Evolutionary conservation across 37 sponge, comb jelly and placozoan species (phyloP), one percentile per base, ranked within the genome.

Genomic region (Cliona cf. orientalis): DNA sequence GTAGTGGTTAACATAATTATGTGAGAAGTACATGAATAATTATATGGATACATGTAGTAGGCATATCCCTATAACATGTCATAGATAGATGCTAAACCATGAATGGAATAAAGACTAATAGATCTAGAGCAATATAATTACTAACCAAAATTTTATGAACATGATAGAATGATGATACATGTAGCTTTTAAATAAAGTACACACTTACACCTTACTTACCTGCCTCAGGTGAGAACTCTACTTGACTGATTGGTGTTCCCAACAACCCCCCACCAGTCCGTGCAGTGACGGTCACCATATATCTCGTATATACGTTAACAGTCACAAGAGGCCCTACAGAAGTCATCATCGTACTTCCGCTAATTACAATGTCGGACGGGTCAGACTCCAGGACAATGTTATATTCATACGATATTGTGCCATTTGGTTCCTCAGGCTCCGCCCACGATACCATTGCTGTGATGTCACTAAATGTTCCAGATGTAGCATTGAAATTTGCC

Each of bases 171-270:
- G n/a, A n/a, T n/a, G n/a, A n/a, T n/a, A n/a, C n/a, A n/a, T n/a
- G n/a, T n/a, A n/a, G n/a, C n/a, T n/a, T n/a, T n/a, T n/a, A n/a
- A n/a, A n/a, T n/a, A n/a, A n/a, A n/a, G n/a, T n/a, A n/a, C n/a
- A n/a, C n/a, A n/a, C n/a, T n/a, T n/a, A n/a, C n/a, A n/a, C 21
- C 6, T 6, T 41, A 37, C 62, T 59, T 81, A 83, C 83, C 66
- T 46, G 74, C 83, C 74, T 83, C 74, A 43, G 74, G 74, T 0
- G 83, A 65, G 42, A 36, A 58, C 63, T 76, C n/a, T n/a, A n/a
- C n/a, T n/a, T n/a, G n/a, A n/a, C n/a, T n/a, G n/a, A n/a, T n/a
- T n/a, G n/a, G n/a, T 0, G 3, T 38, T 39, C 23, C 3, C 3
- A 28, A 9, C 26, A 7, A 23, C 22, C 75, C 75, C 12, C 61